Evolutionary conservation across 2,113 vertebrate species (phyloP), one percentile per base, ranked within the genome.

Genomic region (Saimiri boliviensis): DNA sequence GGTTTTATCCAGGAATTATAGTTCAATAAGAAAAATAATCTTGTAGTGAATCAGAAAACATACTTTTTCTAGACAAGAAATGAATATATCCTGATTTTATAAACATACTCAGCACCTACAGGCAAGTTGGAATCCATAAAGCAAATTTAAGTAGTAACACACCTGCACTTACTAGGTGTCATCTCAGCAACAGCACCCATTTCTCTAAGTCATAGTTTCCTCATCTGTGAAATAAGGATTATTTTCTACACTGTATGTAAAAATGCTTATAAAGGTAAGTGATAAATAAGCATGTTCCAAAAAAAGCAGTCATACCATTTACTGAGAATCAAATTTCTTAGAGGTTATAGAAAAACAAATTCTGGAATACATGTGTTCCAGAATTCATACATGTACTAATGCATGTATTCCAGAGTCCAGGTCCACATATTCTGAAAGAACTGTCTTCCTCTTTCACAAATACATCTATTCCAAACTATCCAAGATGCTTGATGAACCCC

Each of bases 1-100:
- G n/a, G 23, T 89, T 97, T 97, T 70, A 88, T 95, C 35, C 56
- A 93, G 92, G 80, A 98, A 98, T 97, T 70, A 47, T 30, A 96
- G 1, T 89, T 95, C 74, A 80, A 84, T 89, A 95, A 96, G 60
- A 96, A 93, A 96, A 89, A 96, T 3, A 95, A 40, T 27, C 88
- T 94, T 79, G 52, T 79, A 95, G 14, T 47, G 11, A 87, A 94
- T 92, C 83, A 97, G 87, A n/a, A 84, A 97, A 74, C 5, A 95
- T 56, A 93, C 86, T 96, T 97, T 73, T 4, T 94, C 37, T 5
- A 85, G 25, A 5, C 14, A 74, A 81, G 27, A 68, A 97, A 84
- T 54, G 68, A 58, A 52, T 70, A 95, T 93, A 32, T 0, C 10
- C 9, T 82, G 82, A 85, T 60, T 82, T 82, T 86, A 37, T 20